These are phyloP conservation scores for Chloromyia formosa DNA, from an alignment of 2,888 invertebrate species.

Conservation along the genomic window DNA sequence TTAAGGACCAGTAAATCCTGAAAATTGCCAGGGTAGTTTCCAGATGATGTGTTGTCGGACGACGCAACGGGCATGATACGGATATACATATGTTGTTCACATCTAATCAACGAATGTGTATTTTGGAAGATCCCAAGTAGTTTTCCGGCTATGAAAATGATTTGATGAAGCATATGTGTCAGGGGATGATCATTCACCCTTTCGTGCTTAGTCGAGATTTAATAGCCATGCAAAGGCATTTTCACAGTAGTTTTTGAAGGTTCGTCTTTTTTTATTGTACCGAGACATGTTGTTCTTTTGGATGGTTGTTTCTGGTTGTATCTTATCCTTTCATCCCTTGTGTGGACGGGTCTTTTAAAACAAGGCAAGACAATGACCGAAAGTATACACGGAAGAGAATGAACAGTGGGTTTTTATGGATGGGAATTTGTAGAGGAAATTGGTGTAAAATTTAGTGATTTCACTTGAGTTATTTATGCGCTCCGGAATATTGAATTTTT, in stretches of 20 bases:
- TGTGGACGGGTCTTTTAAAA: slow-evolving; percentile 47
- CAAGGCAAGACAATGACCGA: slow-evolving; percentile 46
- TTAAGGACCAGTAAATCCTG: slow-evolving; percentile 50
- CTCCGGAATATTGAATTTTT: neutral
- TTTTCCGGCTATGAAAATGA: slow-evolving; percentile 30
- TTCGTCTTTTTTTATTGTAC: slow-evolving; percentile 7
- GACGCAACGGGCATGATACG: too few species aligned
- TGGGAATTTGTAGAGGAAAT: slow-evolving; percentile 8
- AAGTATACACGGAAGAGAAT: slow-evolving; percentile 43
- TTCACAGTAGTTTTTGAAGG: slow-evolving; percentile 4
- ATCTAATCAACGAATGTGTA: slow-evolving; percentile 51
- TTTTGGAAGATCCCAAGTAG: slow-evolving; percentile 23
- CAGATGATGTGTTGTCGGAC: neutral
- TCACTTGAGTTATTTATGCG: neutral
- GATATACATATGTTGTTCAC: slow-evolving; percentile 47
- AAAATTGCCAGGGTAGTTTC: slow-evolving; percentile 51
- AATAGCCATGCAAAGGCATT: neutral
- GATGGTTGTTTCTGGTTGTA: slow-evolving; percentile 44
- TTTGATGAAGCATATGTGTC: neutral
- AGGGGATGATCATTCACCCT: slow-evolving; percentile 1
- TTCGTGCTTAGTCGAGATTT: neutral
- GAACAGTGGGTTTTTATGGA: slow-evolving; percentile 44
- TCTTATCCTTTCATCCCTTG: slow-evolving; percentile 32
- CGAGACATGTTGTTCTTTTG: slow-evolving; percentile 39
- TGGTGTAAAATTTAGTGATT: neutral